Conservation (phyloP, 2,113 vertebrate genomes). For the Apodemus sylvaticus region DNA sequence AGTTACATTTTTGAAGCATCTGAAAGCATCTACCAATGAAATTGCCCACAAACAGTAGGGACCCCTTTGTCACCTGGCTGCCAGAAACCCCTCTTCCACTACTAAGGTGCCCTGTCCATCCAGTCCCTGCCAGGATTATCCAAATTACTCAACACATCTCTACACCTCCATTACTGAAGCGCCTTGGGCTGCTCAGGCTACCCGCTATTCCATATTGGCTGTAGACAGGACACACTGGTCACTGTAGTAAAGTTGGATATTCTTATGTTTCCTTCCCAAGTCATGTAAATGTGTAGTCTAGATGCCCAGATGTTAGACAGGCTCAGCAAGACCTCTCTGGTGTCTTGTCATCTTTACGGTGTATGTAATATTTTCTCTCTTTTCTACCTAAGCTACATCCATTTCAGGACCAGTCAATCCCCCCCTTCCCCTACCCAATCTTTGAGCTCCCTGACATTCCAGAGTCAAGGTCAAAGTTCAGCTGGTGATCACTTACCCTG, state of each 20-base stretch:
- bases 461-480: fast-evolving
- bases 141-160: fast-evolving
- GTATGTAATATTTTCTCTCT: fast-evolving
- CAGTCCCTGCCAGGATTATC: fast-evolving
- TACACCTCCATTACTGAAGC: fast-evolving
- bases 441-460: neutral
- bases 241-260: neutral
- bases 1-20: fast-evolving
- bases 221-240: no score
- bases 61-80: neutral
- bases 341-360: fast-evolving
- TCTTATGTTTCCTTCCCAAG: neutral
- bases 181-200: no score
- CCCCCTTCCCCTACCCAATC: fast-evolving
- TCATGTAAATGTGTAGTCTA: neutral
- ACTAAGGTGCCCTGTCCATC: neutral
- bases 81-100: fast-evolving
- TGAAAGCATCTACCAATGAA: neutral
- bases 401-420: fast-evolving
- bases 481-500: neutral
- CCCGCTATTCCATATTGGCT: neutral
- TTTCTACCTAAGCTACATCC: fast-evolving
- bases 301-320: neutral
- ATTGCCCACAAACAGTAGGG: neutral
- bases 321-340: neutral